Conservation (phyloP, 1,140 invertebrate species). For the Trinorchestia longiramus region DNA sequence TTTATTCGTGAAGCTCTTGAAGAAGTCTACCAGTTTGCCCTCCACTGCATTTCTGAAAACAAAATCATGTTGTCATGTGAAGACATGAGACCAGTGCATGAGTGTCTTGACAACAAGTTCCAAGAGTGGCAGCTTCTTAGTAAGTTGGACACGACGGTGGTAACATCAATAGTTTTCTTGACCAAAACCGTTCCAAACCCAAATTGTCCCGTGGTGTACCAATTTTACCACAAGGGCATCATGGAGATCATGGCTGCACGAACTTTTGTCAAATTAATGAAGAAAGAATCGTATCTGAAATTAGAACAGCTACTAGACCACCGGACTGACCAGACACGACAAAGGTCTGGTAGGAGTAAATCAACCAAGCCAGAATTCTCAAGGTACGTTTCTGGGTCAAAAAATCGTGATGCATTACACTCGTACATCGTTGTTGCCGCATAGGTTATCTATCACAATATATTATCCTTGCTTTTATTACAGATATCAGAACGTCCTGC, state of each 20-base stretch:
- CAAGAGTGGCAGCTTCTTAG: not conserved
- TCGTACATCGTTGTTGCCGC: not conserved
- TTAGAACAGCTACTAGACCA: not conserved
- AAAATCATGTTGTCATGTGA: not conserved
- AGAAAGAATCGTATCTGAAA: not conserved
- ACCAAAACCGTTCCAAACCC: conserved; percentile 27
- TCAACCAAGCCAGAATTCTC: not conserved
- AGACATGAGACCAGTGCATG: not conserved
- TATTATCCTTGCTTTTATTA: not conserved
- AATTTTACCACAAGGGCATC: conserved; percentile 34
- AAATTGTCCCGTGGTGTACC: not conserved
- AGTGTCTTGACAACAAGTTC: not conserved
- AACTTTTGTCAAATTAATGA: not conserved
- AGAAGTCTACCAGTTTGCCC: conserved; percentile 18
- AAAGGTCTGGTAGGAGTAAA: not conserved
- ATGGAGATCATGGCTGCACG: conserved; percentile 17
- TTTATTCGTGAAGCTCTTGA: not conserved
- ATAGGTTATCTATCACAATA: not conserved
- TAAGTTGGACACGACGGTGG: not conserved
- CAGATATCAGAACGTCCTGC: conserved; percentile 19
- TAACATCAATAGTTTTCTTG: conserved; percentile 6
- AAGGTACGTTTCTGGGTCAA: not conserved
- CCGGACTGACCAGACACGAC: not conserved
- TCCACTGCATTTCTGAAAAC: not conserved
- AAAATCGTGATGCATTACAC: not conserved